These are phyloP conservation scores for Hippocampus zosterae DNA, from an alignment of 2,113 vertebrate genomes.

Conservation along the genomic window DNA sequence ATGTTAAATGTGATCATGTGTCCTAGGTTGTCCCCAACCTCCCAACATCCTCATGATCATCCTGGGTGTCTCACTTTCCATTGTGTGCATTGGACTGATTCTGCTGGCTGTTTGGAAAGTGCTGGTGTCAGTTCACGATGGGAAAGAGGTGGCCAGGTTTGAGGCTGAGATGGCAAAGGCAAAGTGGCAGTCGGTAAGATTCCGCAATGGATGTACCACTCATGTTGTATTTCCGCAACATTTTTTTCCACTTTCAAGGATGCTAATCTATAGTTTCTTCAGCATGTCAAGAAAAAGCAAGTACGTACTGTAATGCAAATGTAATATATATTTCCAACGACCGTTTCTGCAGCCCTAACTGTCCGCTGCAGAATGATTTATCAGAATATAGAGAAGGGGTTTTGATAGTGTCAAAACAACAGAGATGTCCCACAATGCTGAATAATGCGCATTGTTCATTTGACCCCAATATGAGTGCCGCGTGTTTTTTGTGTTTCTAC, in stretches of 20 bases:
- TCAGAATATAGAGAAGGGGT: background rate
- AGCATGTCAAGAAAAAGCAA: background rate
- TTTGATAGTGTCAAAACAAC: too few relatives aligned
- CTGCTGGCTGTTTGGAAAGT: slow-evolving; percentile 91
- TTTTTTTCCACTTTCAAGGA: too few relatives aligned
- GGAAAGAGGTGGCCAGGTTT: slow-evolving; percentile 95
- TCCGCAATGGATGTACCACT: background rate
- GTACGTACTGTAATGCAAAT: too few relatives aligned
- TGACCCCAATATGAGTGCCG: background rate
- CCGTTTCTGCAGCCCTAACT: too few relatives aligned
- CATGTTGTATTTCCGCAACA: too few relatives aligned
- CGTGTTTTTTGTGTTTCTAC: slow-evolving; percentile 37
- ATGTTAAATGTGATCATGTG: background rate
- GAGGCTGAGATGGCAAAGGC: slow-evolving; percentile 91
- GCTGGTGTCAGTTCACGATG: slow-evolving; percentile 89
- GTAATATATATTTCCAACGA: too few relatives aligned
- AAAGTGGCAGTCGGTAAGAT: slow-evolving; percentile 90
- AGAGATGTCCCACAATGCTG: background rate
- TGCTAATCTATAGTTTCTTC: background rate
- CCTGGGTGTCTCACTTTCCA: slow-evolving; percentile 84
- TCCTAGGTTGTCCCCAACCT: slow-evolving; percentile 82
- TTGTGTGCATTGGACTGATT: slow-evolving; percentile 86
- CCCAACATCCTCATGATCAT: slow-evolving; percentile 89
- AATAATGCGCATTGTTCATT: background rate
- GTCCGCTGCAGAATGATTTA: too few relatives aligned